Base-by-base conservation (phyloP, 2,113 vertebrate species). In the Channa maculata region DNA sequence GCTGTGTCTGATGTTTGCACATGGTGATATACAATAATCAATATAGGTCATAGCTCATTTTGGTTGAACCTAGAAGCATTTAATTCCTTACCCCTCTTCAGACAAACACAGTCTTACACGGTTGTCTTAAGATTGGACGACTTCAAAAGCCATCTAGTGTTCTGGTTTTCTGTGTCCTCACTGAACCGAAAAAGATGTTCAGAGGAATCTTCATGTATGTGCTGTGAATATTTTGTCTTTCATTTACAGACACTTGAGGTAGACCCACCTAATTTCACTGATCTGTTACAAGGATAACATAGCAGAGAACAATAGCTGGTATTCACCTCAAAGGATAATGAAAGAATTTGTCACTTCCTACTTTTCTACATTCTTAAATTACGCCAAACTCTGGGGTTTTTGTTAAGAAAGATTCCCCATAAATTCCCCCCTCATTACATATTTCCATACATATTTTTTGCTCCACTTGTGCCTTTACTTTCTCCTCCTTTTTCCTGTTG, bases 401-500 rank as follows among this genome's bases (percentile, higher is more conserved):
- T 24, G 43, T 15, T 24, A 65, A 65, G 14, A 64, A 43, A 69
- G 9, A 14, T 5, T 54, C 13, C 13, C 44, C 54, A 45, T 41
- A 54, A 64, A 80, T 71, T 53, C 38, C n/a, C 57, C 38, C 34
- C 48, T 68, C 37, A 37, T 60, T 67, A 44, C 24, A 46, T 63
- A 24, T 24, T 24, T 53, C 71, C 60, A 58, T n/a, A n/a, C n/a
- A n/a, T n/a, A n/a, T n/a, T n/a, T 64, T 73, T 66, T 50, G 38
- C 12, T 71, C 48, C 59, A 37, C 11, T 14, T 71, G 76, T 43
- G 54, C 81, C 67, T 67, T 82, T 83, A 79, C 71, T 86, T 82
- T 83, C 85, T 75, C 82, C 81, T 85, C 85, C 91, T 82, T 83
- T 88, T 90, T 93, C 93, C 93, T 92, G 85, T 89, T 91, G 92